These are phyloP conservation scores for Cotesia chilonis DNA, from an alignment of 1,140 invertebrate species.

Conservation along the genomic window DNA sequence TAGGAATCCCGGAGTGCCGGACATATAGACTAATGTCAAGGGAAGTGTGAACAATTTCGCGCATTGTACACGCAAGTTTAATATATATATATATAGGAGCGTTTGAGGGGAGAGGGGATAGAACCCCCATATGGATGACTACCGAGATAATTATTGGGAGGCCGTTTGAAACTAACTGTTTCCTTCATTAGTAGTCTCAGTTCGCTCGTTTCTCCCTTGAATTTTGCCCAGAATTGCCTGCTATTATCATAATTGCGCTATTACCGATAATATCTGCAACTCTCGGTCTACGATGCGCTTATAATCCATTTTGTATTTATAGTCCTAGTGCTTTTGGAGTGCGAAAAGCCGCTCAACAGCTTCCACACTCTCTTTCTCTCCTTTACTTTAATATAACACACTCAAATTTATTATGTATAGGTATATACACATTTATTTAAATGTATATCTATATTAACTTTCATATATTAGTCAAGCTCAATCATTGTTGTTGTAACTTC, in stretches of 20 bases:
- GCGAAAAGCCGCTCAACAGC: slow-evolving; percentile 47
- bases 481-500: neutral
- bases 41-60: slow-evolving; percentile 67
- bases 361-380: neutral
- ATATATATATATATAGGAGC: slow-evolving; percentile 15
- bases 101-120: slow-evolving; percentile 42
- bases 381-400: slow-evolving; percentile 16
- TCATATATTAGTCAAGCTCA: slow-evolving; percentile 2
- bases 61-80: slow-evolving; percentile 53
- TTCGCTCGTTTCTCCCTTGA: slow-evolving; percentile 53
- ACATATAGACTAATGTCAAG: slow-evolving; percentile 56
- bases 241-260: slow-evolving; percentile 67
- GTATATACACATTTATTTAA: neutral
- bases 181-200: slow-evolving; percentile 68
- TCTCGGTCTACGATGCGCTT: slow-evolving; percentile 35
- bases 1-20: slow-evolving; percentile 55
- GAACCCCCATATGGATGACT: slow-evolving; percentile 50
- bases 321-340: slow-evolving; percentile 54
- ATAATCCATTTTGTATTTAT: slow-evolving; percentile 65
- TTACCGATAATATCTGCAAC: slow-evolving; percentile 65
- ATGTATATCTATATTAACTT: neutral
- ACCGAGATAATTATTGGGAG: slow-evolving; percentile 65
- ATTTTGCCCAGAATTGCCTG: slow-evolving; percentile 65
- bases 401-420: neutral
- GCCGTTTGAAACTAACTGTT: slow-evolving; percentile 68